Conservation (phyloP, 1,140 invertebrate species). For the Drosophila ercepeae region DNA sequence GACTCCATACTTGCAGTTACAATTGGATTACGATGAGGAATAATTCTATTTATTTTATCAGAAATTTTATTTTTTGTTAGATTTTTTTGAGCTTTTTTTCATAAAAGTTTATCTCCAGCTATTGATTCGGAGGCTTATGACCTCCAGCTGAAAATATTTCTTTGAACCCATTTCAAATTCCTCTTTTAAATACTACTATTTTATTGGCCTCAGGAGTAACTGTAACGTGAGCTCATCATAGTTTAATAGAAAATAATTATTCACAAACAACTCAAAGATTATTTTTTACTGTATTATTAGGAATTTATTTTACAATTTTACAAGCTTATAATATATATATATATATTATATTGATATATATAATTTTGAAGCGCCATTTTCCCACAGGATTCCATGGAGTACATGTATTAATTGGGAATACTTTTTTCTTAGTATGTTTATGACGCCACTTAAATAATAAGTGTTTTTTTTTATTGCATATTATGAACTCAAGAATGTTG, state of each 20-base stretch:
- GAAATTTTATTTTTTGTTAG: constrained; percentile 50
- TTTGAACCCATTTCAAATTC: constrained; percentile 87
- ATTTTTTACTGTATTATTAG: constrained; percentile 85
- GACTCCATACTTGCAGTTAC: constrained; percentile 78
- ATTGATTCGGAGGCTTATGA: constrained; percentile 87
- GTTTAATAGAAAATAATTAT: constrained; percentile 85
- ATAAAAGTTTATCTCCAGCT: constrained; percentile 86
- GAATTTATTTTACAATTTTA: constrained; percentile 85
- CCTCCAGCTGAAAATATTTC: constrained; percentile 85
- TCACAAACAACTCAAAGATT: constrained; percentile 84
- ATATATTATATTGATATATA: too few relatives aligned
- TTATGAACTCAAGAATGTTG: too few relatives aligned
- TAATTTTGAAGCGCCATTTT: constrained; percentile 86
- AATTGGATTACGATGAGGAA: constrained; percentile 83
- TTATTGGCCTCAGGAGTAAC: constrained; percentile 85
- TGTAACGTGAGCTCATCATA: constrained; percentile 86
- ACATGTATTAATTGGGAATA: constrained; percentile 89
- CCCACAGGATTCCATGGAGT: constrained; percentile 89
- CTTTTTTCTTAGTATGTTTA: constrained; percentile 86
- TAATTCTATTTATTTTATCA: constrained; percentile 58
- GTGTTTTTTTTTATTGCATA: constrained; percentile 90
- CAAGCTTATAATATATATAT: constrained; percentile 85
- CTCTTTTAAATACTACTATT: constrained; percentile 87
- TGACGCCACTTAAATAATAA: constrained; percentile 85
- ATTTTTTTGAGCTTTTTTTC: constrained; percentile 85